A percentile compares a stretch with the other conserved stretches of the same genome.
Evolutionary conservation across 2,888 invertebrate species (phyloP).

Genomic region (Agriotes lineatus): DNA sequence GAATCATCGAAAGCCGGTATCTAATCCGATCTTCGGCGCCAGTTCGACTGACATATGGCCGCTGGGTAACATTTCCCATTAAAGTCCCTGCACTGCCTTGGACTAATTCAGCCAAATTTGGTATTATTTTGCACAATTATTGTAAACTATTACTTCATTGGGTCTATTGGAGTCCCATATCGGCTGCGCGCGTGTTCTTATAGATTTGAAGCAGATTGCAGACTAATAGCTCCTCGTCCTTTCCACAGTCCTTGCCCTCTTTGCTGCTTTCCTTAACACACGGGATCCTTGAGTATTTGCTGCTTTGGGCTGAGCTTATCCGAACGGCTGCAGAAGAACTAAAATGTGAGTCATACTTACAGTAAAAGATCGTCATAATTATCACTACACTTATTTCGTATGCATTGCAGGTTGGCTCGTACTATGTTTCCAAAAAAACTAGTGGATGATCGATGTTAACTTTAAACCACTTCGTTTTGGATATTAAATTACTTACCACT

Average conservation of each 20-base stretch:
- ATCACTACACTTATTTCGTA: too few species aligned
- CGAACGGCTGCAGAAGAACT: too few species aligned
- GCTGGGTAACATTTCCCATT: conserved; percentile 32
- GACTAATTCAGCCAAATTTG: conserved; percentile 55
- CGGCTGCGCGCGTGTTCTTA: conserved; percentile 14
- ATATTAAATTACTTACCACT: too few species aligned
- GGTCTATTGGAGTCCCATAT: conserved; percentile 34
- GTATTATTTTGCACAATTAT: conserved; percentile 51
- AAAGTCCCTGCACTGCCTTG: conserved; percentile 46
- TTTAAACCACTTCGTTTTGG: too few species aligned
- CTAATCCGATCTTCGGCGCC: conserved; percentile 29
- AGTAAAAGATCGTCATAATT: too few species aligned
- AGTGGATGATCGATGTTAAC: too few species aligned
- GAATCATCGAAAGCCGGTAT: background rate
- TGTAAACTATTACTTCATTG: conserved; percentile 47
- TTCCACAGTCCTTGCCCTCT: conserved; percentile 30
- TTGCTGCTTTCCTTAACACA: background rate
- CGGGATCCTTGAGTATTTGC: conserved; percentile 8
- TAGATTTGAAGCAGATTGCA: background rate
- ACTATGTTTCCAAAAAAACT: too few species aligned
- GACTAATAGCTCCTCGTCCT: conserved; percentile 23
- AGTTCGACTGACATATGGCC: conserved; percentile 19
- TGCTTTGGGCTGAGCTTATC: conserved; percentile 6
- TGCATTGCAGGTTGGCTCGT: too few species aligned
- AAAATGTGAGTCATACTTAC: too few species aligned